Evolutionary conservation across 2,888 invertebrate genomes (phyloP).

Genomic region (Drosophila robusta): DNA sequence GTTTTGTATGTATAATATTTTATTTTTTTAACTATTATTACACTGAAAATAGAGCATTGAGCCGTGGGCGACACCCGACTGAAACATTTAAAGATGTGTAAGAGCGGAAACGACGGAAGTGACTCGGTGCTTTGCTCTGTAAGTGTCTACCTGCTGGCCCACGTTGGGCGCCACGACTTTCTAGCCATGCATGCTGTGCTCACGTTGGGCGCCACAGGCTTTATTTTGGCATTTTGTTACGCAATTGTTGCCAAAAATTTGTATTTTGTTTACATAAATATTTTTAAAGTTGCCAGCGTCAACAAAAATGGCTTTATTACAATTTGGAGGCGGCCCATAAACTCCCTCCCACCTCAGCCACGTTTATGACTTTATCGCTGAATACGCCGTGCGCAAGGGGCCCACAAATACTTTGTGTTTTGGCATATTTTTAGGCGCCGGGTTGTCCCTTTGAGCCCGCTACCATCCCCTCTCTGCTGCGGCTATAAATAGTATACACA

Average conservation of each 20-base stretch:
- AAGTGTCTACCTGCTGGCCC: constrained; percentile 21
- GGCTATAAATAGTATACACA: constrained; percentile 57
- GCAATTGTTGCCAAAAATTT: constrained; percentile 39
- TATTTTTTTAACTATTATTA: too few species aligned
- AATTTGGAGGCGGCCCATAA: neutral
- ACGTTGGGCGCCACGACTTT: constrained; percentile 6
- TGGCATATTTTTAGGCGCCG: constrained; percentile 61
- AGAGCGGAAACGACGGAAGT: constrained; percentile 28
- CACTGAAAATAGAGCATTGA: neutral
- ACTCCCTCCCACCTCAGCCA: neutral
- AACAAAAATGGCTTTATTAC: constrained; percentile 19
- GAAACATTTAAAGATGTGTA: neutral
- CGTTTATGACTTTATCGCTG: constrained; percentile 38
- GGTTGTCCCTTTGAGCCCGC: constrained; percentile 1
- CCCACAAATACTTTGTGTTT: constrained; percentile 12
- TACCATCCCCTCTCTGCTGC: neutral
- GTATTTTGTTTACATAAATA: constrained; percentile 12
- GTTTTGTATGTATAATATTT: too few species aligned
- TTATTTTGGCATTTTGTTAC: constrained; percentile 18
- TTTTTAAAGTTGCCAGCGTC: constrained; percentile 26
- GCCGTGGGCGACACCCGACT: neutral
- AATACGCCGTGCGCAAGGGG: constrained; percentile 13
- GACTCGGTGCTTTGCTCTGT: constrained; percentile 12
- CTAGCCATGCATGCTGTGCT: neutral
- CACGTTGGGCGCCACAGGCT: constrained; percentile 10